Conservation (phyloP, 2,888 invertebrate species). For the Tholera decimalis region DNA sequence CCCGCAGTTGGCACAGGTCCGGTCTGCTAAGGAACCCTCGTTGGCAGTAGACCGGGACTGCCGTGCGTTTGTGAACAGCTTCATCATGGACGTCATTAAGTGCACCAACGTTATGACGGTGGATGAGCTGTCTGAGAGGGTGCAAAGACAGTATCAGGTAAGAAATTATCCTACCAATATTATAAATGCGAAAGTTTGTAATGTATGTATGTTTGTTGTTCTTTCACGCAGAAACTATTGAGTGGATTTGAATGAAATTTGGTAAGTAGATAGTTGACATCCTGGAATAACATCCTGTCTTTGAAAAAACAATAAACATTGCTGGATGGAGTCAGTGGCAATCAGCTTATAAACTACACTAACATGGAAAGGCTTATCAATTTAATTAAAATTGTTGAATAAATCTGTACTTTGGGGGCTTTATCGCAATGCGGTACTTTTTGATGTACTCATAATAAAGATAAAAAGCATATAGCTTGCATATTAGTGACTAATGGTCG, state of each 20-base stretch:
- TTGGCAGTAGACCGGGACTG: slow-evolving; percentile 91
- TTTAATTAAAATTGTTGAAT: slow-evolving; percentile 4
- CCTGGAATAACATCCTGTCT: no score
- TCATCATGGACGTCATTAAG: slow-evolving; percentile 92
- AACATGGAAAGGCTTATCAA: slow-evolving; percentile 20
- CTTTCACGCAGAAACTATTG: no score
- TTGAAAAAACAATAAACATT: no score
- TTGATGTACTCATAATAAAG: neutral
- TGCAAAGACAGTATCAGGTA: slow-evolving; percentile 97
- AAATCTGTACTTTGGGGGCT: slow-evolving; percentile 15
- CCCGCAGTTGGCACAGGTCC: slow-evolving; percentile 68
- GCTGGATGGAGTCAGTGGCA: no score
- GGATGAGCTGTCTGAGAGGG: slow-evolving; percentile 97
- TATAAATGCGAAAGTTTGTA: no score
- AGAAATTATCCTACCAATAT: slow-evolving; percentile 18
- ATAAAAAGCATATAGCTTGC: slow-evolving; percentile 14
- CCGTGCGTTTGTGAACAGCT: slow-evolving; percentile 93
- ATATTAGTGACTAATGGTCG: slow-evolving; percentile 7
- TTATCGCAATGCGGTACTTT: slow-evolving; percentile 34
- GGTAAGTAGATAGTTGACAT: no score
- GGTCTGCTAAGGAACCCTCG: neutral
- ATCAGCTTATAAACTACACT: neutral
- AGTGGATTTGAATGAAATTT: no score
- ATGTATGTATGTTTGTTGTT: no score
- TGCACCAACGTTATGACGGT: slow-evolving; percentile 92